Evolutionary conservation across 1,140 invertebrate species (phyloP).

Genomic region (Caenorhabditis briggsae): DNA sequence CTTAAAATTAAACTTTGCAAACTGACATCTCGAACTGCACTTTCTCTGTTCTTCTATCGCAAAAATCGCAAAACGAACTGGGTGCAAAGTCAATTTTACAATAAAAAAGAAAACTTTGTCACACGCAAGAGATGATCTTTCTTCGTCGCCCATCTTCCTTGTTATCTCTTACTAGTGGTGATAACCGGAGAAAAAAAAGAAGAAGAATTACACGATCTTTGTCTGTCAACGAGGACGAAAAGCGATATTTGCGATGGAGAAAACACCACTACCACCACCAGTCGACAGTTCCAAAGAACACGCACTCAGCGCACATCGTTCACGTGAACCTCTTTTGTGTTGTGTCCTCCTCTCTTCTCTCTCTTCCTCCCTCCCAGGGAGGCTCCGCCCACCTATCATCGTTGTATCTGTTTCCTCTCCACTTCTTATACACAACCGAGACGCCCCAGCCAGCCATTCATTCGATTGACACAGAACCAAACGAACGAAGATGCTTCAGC

Average conservation of each 20-base stretch:
- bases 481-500: constrained; percentile 43
- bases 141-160: background rate
- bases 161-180: background rate
- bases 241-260: constrained; percentile 1
- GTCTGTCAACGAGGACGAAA: constrained; percentile 35
- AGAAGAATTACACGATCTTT: constrained; percentile 36
- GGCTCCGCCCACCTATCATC: constrained; percentile 27
- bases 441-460: constrained; percentile 37
- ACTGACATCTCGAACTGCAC: background rate
- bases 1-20: background rate
- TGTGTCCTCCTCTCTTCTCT: background rate
- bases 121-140: background rate
- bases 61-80: constrained; percentile 41
- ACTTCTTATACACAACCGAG: constrained; percentile 37
- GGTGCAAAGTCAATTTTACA: constrained; percentile 52
- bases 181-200: background rate
- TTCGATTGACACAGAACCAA: constrained; percentile 1
- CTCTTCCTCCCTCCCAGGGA: too few species aligned
- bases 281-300: constrained; percentile 9
- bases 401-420: constrained; percentile 28
- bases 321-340: constrained; percentile 1
- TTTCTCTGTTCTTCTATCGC: background rate
- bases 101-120: constrained; percentile 8
- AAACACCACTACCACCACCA: constrained; percentile 14
- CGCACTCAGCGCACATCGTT: background rate